Evolutionary conservation across 2,888 invertebrate genomes (phyloP), one percentile per base, ranked within the genome.

Genomic region (Dasysyrphus albostriatus): DNA sequence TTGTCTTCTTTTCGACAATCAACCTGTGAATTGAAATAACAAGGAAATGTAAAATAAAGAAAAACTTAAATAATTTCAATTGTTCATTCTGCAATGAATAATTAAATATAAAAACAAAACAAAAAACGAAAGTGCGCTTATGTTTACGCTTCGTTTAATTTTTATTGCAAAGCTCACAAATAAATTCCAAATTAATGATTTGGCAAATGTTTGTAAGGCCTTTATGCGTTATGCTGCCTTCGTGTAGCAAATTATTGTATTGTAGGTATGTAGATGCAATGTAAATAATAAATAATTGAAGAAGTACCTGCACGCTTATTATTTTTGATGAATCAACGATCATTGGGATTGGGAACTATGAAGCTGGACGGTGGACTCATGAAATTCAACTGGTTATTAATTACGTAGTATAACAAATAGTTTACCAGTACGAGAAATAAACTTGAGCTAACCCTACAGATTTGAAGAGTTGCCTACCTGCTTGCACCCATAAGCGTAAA

Each of bases 1-100:
- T 90, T 89, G 69, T 91, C 91, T 19, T 89, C 89, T 76, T 90
- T 91, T 73, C 90, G 90, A 89, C 94, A 94, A 89, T 93, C 92
- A 39, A 93, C 90, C 94, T 94, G 89, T 75, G 89, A 90, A 61
- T 49, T 29, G 65, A 63, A 32, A 24, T n/a, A 83, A 77, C 58
- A 51, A 49, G 54, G 54, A 69, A 69, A 69, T 29, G 7, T 32
- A 47, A 6, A n/a, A n/a, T n/a, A n/a, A n/a, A 24, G 8, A 24
- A 42, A 47, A 10, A 39, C 6, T 80, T 14, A 32, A 70, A 54
- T 44, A 24, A 19, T 47, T 72, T 65, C 61, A 80, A 51, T 69
- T 44, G 70, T 75, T 63, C n/a, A 61, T 54, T 59, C 5, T 19
- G 19, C 39, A 72, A 76, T 12, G 32, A 67, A 69, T 54, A 47